Percentiles rank a stretch among this genome's conserved stretches.
Conservation (phyloP, 2,113 vertebrate species). For the Pseudolaguvia tuberculata region DNA sequence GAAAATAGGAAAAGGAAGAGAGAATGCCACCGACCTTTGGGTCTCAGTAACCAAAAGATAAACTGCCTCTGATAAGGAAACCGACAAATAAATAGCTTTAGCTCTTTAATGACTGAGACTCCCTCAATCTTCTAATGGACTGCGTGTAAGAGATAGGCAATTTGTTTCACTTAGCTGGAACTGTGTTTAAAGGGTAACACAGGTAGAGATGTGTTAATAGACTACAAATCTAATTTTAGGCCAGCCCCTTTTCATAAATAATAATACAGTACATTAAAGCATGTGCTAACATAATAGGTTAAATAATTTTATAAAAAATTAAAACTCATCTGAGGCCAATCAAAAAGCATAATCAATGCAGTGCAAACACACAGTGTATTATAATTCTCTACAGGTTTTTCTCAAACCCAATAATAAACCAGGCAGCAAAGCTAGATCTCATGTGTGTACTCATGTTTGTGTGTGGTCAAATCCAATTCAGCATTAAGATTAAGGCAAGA, state of each 20-base stretch:
- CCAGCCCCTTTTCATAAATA: conserved; percentile 24
- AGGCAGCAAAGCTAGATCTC: not conserved
- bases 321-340: not conserved
- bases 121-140: conserved; percentile 37
- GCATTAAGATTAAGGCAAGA: not conserved
- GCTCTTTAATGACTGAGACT: conserved; percentile 39
- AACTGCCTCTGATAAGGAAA: conserved; percentile 46
- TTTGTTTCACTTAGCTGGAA: conserved; percentile 28
- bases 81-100: conserved; percentile 36
- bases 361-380: not conserved
- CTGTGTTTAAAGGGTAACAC: conserved; percentile 36
- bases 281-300: conserved; percentile 26
- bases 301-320: not conserved
- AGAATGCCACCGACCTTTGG: conserved; percentile 15
- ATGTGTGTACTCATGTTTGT: conserved; percentile 7
- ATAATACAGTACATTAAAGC: conserved; percentile 23
- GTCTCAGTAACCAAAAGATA: conserved; percentile 42
- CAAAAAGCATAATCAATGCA: not conserved
- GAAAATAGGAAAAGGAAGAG: conserved; percentile 37
- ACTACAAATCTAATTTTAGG: conserved; percentile 32
- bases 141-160: conserved; percentile 28
- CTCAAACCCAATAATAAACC: conserved; percentile 7
- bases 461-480: conserved; percentile 14
- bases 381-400: conserved; percentile 11
- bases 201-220: conserved; percentile 37